phyloP scores from a whole-genome alignment of 1,140 invertebrate species.

The Drosophila nasuta region DNA sequence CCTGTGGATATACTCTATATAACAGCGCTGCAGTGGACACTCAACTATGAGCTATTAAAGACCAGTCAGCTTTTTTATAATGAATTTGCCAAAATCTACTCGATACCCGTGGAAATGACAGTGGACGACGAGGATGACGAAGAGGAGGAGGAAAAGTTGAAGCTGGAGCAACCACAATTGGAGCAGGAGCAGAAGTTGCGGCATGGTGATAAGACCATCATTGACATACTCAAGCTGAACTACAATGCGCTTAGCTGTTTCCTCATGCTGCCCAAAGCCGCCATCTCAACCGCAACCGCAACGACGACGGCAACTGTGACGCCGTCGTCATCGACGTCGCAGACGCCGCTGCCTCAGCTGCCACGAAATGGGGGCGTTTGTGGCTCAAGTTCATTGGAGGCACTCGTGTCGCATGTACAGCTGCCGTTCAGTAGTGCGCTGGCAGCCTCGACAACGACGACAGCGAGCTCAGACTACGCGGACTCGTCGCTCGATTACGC shows the following conservation, averaged over 20 bases:
- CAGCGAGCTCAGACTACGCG: conserved; percentile 61
- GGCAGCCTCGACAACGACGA: conserved; percentile 60
- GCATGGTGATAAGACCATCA: conserved; percentile 75
- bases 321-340: neutral
- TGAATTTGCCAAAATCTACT: conserved; percentile 80
- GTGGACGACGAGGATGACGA: conserved; percentile 51
- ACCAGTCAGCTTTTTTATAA: conserved; percentile 80
- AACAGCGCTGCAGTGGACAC: conserved; percentile 76
- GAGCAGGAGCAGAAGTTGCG: conserved; percentile 55
- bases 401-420: conserved; percentile 55
- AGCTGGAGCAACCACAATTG: neutral
- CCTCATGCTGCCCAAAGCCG: conserved; percentile 73
- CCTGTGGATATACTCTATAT: conserved; percentile 74
- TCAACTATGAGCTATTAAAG: conserved; percentile 77
- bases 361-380: conserved; percentile 27
- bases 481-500: conserved; percentile 64
- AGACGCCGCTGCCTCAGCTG: conserved; percentile 9
- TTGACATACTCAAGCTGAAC: conserved; percentile 78
- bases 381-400: conserved; percentile 77
- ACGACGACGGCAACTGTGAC: conserved; percentile 8
- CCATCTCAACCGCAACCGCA: conserved; percentile 46
- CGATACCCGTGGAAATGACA: conserved; percentile 71
- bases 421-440: conserved; percentile 47
- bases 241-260: conserved; percentile 78
- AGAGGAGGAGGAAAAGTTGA: conserved; percentile 16